Base-by-base conservation (phyloP, 2,888 invertebrate species). In the Cecidostiba fungosa region DNA sequence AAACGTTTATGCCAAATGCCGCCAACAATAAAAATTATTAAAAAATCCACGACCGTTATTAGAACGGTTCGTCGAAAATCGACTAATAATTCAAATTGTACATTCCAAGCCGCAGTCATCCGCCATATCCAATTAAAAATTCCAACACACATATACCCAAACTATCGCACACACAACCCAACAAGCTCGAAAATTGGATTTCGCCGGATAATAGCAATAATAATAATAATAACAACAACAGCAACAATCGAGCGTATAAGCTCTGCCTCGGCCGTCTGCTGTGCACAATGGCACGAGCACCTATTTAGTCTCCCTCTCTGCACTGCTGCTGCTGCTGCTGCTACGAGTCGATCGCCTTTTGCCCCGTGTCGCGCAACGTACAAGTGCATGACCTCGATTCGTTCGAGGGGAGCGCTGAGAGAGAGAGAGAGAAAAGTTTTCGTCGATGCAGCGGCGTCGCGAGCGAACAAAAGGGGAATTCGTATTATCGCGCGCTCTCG, bases 381-480 rank as follows among this genome's bases (percentile, higher is more conserved):
- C 77, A 86, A 86, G 86, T 86, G 86, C 86, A 80, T 43, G 86
- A 79, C 86, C 86, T 80, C 86, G 86, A 86, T 86, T 83, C 82
- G 26, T n/a, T 43, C 26, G 39, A 36, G 32, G 43, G 77, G 29
- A 54, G 50, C 26, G 50, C 29, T n/a, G 19, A 16, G 39, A 70
- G 74, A 43, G 74, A 32, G 74, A 19, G 47, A 66, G 66, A 29
- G 70, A 39, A 12, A 54, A 79, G 23, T 77, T 73, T 79, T 78
- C 74, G 70, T 32, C 77, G 77, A 83, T 59, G 76, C 74, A 66
- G 29, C 77, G 74, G 29, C 16, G 26, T n/a, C 23, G 70, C 72
- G 29, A 43, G 16, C 73, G 72, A 79, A 84, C 84, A 84, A 84
- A 79, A 66, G 79, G 36, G 74, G 74, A 74, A 79, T 76, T 84